Percentiles rank a stretch among this genome's conserved stretches.
Conservation (phyloP, 2,797 vertebrate species). For the Sebastolobus altivelis region DNA sequence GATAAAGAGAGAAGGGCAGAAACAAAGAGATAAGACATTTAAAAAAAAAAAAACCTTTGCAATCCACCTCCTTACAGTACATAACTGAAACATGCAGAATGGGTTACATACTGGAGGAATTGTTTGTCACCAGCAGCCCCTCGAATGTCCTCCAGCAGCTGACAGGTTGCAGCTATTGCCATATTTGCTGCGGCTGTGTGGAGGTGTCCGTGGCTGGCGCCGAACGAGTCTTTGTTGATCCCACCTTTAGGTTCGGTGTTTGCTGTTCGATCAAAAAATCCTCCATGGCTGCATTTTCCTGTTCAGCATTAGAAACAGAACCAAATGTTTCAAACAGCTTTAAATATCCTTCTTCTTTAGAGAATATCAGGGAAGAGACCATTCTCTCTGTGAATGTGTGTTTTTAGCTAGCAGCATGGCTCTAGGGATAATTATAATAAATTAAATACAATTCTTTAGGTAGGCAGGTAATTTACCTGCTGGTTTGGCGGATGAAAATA, state of each 20-base stretch:
- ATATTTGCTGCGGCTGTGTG: conserved; percentile 60
- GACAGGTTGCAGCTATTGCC: conserved; percentile 63
- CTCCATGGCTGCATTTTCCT: conserved; percentile 85
- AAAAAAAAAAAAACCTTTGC: no score
- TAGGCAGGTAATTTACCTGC: conserved; percentile 31
- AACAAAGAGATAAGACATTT: not conserved
- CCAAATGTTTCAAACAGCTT: conserved; percentile 14
- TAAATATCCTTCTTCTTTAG: not conserved
- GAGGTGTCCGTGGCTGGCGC: conserved; percentile 56
- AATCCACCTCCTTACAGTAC: no score
- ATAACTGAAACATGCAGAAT: not conserved
- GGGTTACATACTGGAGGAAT: conserved; percentile 66
- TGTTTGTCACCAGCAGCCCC: conserved; percentile 54
- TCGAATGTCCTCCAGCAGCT: conserved; percentile 69
- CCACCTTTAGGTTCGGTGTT: conserved; percentile 51
- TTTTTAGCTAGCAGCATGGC: not conserved
- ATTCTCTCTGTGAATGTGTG: not conserved
- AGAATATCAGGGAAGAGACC: not conserved
- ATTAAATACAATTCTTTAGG: not conserved
- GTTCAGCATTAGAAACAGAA: not conserved
- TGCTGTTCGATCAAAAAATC: conserved; percentile 39
- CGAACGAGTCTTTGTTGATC: conserved; percentile 71
- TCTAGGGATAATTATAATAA: no score
- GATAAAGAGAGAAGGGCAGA: not conserved
- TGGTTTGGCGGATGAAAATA: conserved; percentile 41